phyloP scores from a whole-genome alignment of 2,797 vertebrate species.

The Cygnus olor region DNA sequence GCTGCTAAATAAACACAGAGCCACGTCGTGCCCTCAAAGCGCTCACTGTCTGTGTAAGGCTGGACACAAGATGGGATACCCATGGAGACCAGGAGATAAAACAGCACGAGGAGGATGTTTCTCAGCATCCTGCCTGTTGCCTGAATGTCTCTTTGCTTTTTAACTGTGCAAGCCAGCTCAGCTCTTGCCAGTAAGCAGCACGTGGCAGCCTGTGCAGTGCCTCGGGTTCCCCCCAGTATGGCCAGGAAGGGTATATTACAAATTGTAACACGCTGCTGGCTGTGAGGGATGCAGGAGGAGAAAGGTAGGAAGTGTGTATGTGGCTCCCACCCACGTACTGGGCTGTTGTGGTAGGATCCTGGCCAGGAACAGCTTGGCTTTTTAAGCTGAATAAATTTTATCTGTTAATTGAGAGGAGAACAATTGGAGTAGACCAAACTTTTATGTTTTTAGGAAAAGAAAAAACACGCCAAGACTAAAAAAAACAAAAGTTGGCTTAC shows the following conservation, averaged over 20 bases:
- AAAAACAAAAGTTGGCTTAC: background rate
- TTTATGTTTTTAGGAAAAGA: background rate
- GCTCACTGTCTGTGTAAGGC: background rate
- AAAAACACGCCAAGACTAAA: background rate
- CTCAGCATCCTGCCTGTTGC: background rate
- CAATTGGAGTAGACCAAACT: background rate
- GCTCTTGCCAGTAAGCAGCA: background rate
- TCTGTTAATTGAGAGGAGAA: constrained; percentile 27
- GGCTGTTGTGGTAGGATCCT: constrained; percentile 5
- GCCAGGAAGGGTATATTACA: background rate
- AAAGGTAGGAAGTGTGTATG: constrained; percentile 28
- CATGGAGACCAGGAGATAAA: background rate
- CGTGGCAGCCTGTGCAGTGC: background rate
- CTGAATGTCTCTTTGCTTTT: background rate
- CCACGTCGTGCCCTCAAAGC: background rate
- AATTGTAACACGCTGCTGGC: background rate
- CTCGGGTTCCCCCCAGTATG: accelerated
- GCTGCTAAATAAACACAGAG: background rate
- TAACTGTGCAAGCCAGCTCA: background rate
- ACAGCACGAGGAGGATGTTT: background rate
- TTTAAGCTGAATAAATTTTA: constrained; percentile 12
- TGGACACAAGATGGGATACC: background rate
- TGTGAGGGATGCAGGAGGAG: background rate
- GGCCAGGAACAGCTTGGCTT: constrained; percentile 13
- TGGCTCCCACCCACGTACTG: background rate